Base-by-base conservation (phyloP, 2,113 vertebrate species). In the Pholis gunnellus region DNA sequence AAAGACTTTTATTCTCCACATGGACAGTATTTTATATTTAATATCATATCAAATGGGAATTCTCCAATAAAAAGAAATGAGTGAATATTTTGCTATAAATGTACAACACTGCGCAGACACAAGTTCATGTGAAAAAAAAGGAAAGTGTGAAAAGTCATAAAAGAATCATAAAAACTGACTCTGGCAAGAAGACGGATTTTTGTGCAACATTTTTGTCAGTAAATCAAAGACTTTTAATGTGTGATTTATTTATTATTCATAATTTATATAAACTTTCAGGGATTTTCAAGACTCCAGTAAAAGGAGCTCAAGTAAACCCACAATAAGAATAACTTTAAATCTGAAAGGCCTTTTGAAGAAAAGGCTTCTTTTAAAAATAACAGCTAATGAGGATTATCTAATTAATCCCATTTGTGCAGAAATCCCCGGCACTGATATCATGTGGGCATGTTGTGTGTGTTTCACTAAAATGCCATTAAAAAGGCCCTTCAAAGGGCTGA, bases 401-500 rank as follows among this genome's bases (percentile, higher is more conserved):
- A 46, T 9, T 9, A 31, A 4, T 63, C 4, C 48, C 52, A 56
- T 56, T 56, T n/a, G 22, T 25, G 52, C 9, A 56, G 29, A 59
- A 59, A 59, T 59, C 56, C 25, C 56, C 29, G 25, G 56, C 38
- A n/a, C 78, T 9, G 2, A 1, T 22, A 22, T 18, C 18, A 36
- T 60, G 52, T 22, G 54, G 75, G 65, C 60, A 29, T 46, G 68
- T 72, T 78, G 63, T 64, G n/a, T 75, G 64, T 83, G 5, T 81
- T 81, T 78, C 65, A 60, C 69, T 83, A 78, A 86, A 88, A 76
- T 4, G 42, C 94, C 95, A 95, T 95, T 96, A 96, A 95, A 48
- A 95, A 95, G 92, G 69, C 94, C 56, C 79, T 70, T 88, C 95
- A 92, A 96, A 95, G 94, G 96, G 95, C 91, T 92, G 89, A 91